Conservation (phyloP, 1,140 invertebrate genomes). For the Apis dorsata region DNA sequence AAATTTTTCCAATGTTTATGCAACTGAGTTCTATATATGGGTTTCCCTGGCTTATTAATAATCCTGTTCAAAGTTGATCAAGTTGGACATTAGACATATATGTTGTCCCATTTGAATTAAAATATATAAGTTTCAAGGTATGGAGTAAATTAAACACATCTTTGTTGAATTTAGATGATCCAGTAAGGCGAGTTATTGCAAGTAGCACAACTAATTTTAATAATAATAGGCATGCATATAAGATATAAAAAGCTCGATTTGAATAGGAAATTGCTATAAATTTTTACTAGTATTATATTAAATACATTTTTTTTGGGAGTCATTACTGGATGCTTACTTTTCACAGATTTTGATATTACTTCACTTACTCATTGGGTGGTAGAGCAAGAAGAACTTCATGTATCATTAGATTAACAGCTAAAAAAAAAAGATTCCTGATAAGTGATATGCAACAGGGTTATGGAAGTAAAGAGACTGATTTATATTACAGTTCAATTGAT, state of each 20-base stretch:
- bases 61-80: constrained; percentile 14
- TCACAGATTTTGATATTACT: constrained; percentile 32
- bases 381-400: constrained; percentile 10
- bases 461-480: not conserved
- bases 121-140: constrained; percentile 19
- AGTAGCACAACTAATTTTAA: constrained; percentile 33
- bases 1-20: constrained; percentile 21
- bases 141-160: constrained; percentile 29
- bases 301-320: not conserved
- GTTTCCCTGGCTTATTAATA: constrained; percentile 6
- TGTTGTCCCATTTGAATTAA: constrained; percentile 22
- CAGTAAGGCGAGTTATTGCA: constrained; percentile 29
- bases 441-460: not conserved
- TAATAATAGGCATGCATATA: constrained; percentile 9
- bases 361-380: not conserved
- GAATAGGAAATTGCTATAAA: constrained; percentile 2
- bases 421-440: not conserved
- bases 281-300: not conserved
- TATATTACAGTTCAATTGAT: constrained; percentile 17
- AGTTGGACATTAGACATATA: not conserved
- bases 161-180: constrained; percentile 36
- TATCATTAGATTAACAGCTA: constrained; percentile 34
- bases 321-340: constrained; percentile 31
- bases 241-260: not conserved
- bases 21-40: not conserved